phyloP scores from a whole-genome alignment of 2,888 invertebrate genomes.

The Cheilosia variabilis region DNA sequence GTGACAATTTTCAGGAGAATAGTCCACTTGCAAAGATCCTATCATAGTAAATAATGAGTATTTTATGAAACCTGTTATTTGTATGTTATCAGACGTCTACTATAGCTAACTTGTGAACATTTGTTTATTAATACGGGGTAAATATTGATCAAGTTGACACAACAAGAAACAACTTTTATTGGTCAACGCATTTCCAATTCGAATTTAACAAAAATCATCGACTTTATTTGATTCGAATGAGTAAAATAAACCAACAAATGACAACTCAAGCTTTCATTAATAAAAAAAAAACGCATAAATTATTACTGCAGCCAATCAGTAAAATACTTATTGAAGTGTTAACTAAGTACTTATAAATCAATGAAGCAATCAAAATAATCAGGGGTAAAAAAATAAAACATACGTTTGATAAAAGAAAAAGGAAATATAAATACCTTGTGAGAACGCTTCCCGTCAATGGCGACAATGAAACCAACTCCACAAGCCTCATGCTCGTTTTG shows the following conservation, averaged over 20 bases:
- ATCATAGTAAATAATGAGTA: too few relatives aligned
- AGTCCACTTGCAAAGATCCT: too few relatives aligned
- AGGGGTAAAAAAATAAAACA: neutral
- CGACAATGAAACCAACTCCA: slow-evolving; percentile 99
- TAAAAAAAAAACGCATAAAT: neutral
- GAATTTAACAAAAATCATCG: too few relatives aligned
- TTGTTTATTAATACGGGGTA: too few relatives aligned
- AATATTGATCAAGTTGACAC: too few relatives aligned
- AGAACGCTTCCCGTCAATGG: slow-evolving; percentile 96
- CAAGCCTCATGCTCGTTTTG: slow-evolving; percentile 98
- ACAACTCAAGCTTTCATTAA: neutral
- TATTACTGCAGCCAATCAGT: neutral
- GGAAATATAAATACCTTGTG: slow-evolving; percentile 88
- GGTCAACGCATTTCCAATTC: too few relatives aligned
- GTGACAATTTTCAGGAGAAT: too few relatives aligned
- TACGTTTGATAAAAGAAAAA: neutral
- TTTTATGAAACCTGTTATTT: too few relatives aligned
- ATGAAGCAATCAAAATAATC: neutral
- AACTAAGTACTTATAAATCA: neutral
- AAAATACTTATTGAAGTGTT: neutral
- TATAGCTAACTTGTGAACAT: too few relatives aligned
- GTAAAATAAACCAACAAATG: neutral
- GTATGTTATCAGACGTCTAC: too few relatives aligned
- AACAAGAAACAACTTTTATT: too few relatives aligned
- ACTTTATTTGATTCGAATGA: neutral